Conservation (phyloP, 1,140 invertebrate genomes). For the Belonocnema kinseyi region DNA sequence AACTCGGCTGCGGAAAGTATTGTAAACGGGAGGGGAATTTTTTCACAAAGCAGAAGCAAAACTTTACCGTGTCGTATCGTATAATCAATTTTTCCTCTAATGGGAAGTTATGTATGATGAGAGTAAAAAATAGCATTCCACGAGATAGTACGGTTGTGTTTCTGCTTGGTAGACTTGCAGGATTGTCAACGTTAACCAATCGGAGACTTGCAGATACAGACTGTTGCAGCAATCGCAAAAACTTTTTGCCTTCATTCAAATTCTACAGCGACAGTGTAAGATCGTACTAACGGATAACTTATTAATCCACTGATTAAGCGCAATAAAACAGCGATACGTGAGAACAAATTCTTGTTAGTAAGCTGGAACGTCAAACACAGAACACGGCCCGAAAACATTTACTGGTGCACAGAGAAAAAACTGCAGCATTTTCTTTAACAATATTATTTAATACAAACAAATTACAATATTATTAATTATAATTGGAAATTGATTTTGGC, state of each 20-base stretch:
- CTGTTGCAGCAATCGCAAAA: slow-evolving; percentile 37
- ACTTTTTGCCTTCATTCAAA: slow-evolving; percentile 35
- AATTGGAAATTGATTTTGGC: not conserved
- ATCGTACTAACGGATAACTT: not conserved
- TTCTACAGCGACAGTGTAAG: not conserved
- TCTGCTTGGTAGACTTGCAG: slow-evolving; percentile 7
- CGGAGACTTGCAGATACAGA: not conserved
- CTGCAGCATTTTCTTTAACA: no score
- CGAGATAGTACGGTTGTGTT: no score
- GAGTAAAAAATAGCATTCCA: no score
- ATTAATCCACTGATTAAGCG: slow-evolving; percentile 45
- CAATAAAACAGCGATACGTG: slow-evolving; percentile 53
- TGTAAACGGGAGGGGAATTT: slow-evolving; percentile 16
- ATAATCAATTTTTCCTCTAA: not conserved
- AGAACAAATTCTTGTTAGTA: slow-evolving; percentile 47
- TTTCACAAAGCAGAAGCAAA: slow-evolving; percentile 22
- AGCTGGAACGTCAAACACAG: slow-evolving; percentile 35
- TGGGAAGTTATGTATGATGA: not conserved
- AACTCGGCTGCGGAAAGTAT: slow-evolving; percentile 20
- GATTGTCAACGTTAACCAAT: slow-evolving; percentile 15
- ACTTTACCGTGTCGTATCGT: not conserved
- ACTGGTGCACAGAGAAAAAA: not conserved
- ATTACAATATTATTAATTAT: no score
- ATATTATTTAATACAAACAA: no score
- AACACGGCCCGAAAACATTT: slow-evolving; percentile 19